These are phyloP conservation scores for Ariopsis seemanni DNA, from an alignment of 2,113 vertebrate species.

Conservation along the genomic window DNA sequence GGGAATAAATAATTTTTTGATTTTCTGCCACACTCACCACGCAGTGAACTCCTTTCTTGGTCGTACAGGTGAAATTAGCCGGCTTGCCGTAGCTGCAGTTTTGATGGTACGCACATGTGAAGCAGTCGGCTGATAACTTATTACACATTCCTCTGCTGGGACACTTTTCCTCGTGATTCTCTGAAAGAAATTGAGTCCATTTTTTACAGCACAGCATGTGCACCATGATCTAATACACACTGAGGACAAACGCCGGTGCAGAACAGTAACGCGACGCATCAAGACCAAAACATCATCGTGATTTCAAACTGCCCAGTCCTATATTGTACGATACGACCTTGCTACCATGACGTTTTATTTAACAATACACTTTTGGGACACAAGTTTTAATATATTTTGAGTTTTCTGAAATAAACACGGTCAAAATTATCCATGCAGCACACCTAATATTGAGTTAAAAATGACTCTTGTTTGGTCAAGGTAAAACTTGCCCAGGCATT, in stretches of 20 bases:
- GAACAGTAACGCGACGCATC: not conserved
- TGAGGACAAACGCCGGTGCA: not conserved
- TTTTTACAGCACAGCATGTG: no score
- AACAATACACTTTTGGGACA: not conserved
- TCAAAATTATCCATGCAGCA: no score
- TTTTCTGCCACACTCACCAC: conserved; percentile 76
- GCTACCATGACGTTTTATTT: not conserved
- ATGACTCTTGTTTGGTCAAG: no score
- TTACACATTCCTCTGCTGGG: conserved; percentile 87
- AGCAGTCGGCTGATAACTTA: conserved; percentile 82
- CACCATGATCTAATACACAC: not conserved
- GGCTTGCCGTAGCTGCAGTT: conserved; percentile 87
- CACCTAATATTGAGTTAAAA: no score
- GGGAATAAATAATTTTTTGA: not conserved
- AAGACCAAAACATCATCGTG: not conserved
- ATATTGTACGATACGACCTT: not conserved
- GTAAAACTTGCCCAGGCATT: no score
- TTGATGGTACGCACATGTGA: conserved; percentile 81
- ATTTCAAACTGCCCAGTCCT: not conserved
- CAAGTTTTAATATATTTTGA: no score
- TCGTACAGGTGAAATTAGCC: conserved; percentile 78
- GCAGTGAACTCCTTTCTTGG: conserved; percentile 83
- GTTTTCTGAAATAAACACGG: no score
- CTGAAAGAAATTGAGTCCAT: conserved; percentile 51
- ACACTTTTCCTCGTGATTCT: conserved; percentile 70